Evolutionary conservation across 2,888 invertebrate species (phyloP), one percentile per base, ranked within the genome.

Genomic region (Desoria tigrina): DNA sequence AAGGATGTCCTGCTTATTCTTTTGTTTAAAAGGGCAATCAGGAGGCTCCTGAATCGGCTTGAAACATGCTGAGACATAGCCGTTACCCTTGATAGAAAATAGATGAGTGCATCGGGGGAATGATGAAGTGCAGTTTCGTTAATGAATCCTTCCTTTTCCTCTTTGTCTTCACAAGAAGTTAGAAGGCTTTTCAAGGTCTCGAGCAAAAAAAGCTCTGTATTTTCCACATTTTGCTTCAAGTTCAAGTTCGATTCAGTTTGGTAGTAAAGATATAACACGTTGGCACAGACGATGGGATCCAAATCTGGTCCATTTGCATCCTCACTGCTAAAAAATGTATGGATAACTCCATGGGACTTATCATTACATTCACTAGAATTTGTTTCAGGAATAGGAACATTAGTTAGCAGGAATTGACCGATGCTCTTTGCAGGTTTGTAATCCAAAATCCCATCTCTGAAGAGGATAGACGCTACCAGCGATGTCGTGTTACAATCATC

Each of bases 401-500:
- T 66, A 28, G 68, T 64, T 42, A 65, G 63, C 21, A 71, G n/a
- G 27, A 68, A 64, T 18, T 62, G 27, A 2, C 65, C 56, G 27
- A 71, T 57, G 42, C 68, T 68, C 39, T 61, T 64, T 1, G 64
- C 68, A 37, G 71, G 71, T 24, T 68, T 71, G 24, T 54, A 26
- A 28, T 68, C 63, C 21, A 71, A 21, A 26, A 71, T 49, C 14
- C 68, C 68, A 63, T 71, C 65, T 50, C 65, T 59, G 2, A 68
- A 51, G 9, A 71, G 58, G 0, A 65, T 66, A 18, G 60, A 68
- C 18, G 66, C 45, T 16, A 62, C 63, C 37, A 71, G n/a, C 14
- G 66, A 51, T 45, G 71, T 68, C 21, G 68, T 65, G 45, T 65
- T 65, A 18, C 65, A 53, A 58, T 68, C 68, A 37, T 68, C 68